Evolutionary conservation across 1,140 invertebrate species (phyloP), one percentile per base, ranked within the genome.

Genomic region (Drosophila nebulosa): DNA sequence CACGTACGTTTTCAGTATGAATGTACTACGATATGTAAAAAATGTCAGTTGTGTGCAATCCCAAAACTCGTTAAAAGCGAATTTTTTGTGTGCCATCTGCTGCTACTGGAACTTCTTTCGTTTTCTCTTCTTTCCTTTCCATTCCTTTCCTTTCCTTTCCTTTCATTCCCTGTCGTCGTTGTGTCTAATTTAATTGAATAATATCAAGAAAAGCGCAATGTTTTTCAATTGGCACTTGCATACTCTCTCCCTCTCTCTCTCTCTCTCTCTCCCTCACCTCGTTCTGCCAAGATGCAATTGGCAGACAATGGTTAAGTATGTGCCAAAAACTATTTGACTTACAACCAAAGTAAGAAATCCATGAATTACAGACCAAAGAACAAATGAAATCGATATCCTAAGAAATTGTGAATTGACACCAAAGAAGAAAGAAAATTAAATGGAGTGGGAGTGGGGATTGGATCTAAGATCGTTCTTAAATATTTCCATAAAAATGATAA

Each of bases 61-160:
- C 79, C 79, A 84, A 78, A 83, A 83, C 79, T 83, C 79, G 79
- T 83, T 83, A 83, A 79, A 79, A 75, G 60, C 55, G 64, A 55
- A 58, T 84, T 78, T 78, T 71, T 71, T 78, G 56, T 81, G 75
- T 60, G 57, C 68, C 52, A 27, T 32, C 18, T n/a, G n/a, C 39
- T 42, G 50, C 50, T 6, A n/a, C 24, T 53, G 51, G 1, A 30
- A 16, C 5, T 27, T 16, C 39, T 51, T 60, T 14, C 24, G 46
- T 16, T 36, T 35, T 16, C 55, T 59, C 35, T 42, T 60, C 39
- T 26, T 22, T n/a, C 26, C 32, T 32, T 22, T 56, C 50, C 18
- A 6, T 21, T 12, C 16, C 18, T 14, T 6, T 12, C 51, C 46
- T 59, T 39, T n/a, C n/a, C n/a, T n/a, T n/a, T n/a, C n/a, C n/a